Conservation (phyloP, 2,113 vertebrate genomes). For the Hippocampus abdominalis region DNA sequence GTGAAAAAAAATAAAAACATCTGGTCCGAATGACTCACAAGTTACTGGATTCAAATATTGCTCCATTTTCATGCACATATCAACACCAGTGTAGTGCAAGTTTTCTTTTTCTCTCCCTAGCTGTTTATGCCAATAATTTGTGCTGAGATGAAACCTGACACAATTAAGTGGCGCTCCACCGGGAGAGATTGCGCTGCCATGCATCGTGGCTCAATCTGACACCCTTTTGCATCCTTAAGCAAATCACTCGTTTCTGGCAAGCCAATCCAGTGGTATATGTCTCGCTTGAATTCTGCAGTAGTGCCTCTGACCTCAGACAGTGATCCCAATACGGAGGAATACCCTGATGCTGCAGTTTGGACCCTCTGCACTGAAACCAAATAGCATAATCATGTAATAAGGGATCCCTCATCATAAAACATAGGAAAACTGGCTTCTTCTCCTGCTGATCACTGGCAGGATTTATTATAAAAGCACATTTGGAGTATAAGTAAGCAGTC, state of each 20-base stretch:
- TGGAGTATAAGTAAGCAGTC: conserved; percentile 54
- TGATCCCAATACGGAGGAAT: conserved; percentile 65
- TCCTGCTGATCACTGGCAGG: conserved; percentile 51
- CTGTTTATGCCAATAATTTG: conserved; percentile 35
- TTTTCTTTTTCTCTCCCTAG: conserved; percentile 25
- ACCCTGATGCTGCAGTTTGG: conserved; percentile 70
- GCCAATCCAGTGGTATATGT: conserved; percentile 48
- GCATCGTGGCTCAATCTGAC: conserved; percentile 38
- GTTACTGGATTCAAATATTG: conserved; percentile 25
- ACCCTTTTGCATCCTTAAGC: conserved; percentile 49
- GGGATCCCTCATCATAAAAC: conserved; percentile 64
- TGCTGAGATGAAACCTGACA: conserved; percentile 44
- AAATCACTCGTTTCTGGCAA: conserved; percentile 51
- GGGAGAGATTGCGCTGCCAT: conserved; percentile 35
- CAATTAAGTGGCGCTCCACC: conserved; percentile 47
- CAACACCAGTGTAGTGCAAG: neutral
- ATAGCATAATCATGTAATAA: conserved; percentile 68
- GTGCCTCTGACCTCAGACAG: conserved; percentile 66
- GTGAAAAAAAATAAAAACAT: conserved; percentile 47
- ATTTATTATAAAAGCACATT: conserved; percentile 52
- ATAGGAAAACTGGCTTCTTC: conserved; percentile 61
- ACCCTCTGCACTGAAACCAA: conserved; percentile 58
- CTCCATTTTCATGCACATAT: conserved; percentile 24
- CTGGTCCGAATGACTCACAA: conserved; percentile 50
- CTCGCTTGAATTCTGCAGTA: conserved; percentile 55